Evolutionary conservation across 2,888 invertebrate genomes (phyloP), one percentile per base, ranked within the genome.

Genomic region (Callyntrura guangdongensis): DNA sequence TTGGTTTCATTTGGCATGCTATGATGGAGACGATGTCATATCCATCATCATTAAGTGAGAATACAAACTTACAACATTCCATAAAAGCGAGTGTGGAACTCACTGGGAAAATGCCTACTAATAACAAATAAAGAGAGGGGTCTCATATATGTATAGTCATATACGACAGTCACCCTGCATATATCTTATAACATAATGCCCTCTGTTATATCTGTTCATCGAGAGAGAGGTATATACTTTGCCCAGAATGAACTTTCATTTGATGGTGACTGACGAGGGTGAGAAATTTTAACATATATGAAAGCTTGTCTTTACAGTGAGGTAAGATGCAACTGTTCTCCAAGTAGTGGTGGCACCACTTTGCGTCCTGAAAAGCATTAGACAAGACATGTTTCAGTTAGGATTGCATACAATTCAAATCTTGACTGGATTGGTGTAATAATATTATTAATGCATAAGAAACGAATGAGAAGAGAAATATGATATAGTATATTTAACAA

Each of bases 21-120:
- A 83, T 22, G 64, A 56, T 89, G 89, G 85, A 83, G 89, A 89
- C 84, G 77, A 81, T 90, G 89, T 90, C 89, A 90, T 85, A 90
- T 90, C 89, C 85, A 90, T 90, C 89, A 90, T 90, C 89, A 90
- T 90, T 90, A 90, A 74, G 49, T 20, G 53, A 83, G 77, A 27
- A 83, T 89, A 61, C 61, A 25, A 67, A 87, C 45, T 77, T 84
- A 77, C 77, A 89, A 53, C 77, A 67, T 77, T 61, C 45, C 61
- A 64, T 82, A 88, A 72, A 88, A 82, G 20, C 47, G 20, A 74
- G 72, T 67, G 14, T 67, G 25, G 67, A 25, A 12, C 36, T 36
- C 36, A 12, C 47, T 49, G 11, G 5, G 22, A n/a, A 36, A 36
- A 36, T 56, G 14, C 27, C 72, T 72, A 74, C 47, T 36, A 27